Evolutionary conservation across 2,797 vertebrate species (phyloP), one percentile per base, ranked within the genome.

Genomic region (Amblyopsis hoosieri): DNA sequence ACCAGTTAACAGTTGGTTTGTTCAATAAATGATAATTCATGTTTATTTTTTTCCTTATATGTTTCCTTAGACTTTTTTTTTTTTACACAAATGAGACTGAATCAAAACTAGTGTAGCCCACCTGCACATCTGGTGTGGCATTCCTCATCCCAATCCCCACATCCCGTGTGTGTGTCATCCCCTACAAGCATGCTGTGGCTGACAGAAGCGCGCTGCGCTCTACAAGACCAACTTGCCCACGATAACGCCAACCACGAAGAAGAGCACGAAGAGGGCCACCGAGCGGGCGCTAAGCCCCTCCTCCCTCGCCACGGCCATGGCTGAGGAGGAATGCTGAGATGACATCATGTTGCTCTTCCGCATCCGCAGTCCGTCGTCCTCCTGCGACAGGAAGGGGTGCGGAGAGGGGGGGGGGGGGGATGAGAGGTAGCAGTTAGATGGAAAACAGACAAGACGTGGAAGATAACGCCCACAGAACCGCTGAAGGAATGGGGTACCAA

Each of bases 141-240:
- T 89, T 86, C 83, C 84, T 81, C 91, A 93, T 92, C 91, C 91
- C 82, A 92, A 93, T 90, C 91, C 90, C 91, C 90, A 87, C 86
- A 90, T 85, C 91, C 92, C 58, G 78, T 78, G 72, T 85, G 78
- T 85, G 78, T 87, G 84, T 87, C 64, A 64, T 9, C 13, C 45
- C 51, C 57, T 67, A 84, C 86, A 87, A 87, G 88, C 93, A 93
- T 92, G 92, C 93, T 91, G 89, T 60, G 23, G 75, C 74, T 48
- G n/a, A 72, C 70, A 23, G 0, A 52, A 74, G 70, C 64, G 72
- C n/a, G 54, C 87, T 91, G 93, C 93, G 12, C 61, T 87, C 94
- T 99, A 99, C 95, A 99, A 95, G 89, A 96, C 94, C 85, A 99
- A 92, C 91, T 98, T 98, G 89, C 97, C 97, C 82, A 98, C 89